A percentile compares a stretch with the other conserved stretches of the same genome.
Conservation (phyloP, 2,888 invertebrate species). For the Cyrtodaria siliqua region DNA sequence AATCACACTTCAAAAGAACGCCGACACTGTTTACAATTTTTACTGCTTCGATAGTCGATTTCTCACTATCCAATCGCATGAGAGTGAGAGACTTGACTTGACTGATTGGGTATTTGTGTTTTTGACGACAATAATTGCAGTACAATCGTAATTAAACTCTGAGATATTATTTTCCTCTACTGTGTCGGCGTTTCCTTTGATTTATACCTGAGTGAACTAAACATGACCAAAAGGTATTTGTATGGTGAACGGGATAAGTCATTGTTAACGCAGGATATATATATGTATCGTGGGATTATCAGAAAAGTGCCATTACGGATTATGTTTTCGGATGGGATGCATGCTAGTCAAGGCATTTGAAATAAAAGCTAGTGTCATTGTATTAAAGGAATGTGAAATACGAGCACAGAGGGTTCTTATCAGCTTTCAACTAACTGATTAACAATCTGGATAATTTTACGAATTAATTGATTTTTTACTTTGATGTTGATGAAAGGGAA, state of each 20-base stretch:
- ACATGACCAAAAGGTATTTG: constrained; percentile 42
- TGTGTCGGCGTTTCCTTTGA: constrained; percentile 51
- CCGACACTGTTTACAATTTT: constrained; percentile 46
- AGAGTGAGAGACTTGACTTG: constrained; percentile 7
- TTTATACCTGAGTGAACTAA: constrained; percentile 30
- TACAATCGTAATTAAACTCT: constrained; percentile 53
- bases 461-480: constrained; percentile 46
- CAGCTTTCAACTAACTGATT: constrained; percentile 10
- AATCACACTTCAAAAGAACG: constrained; percentile 35
- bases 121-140: constrained; percentile 37
- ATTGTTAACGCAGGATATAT: constrained; percentile 27
- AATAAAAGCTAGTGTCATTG: no score
- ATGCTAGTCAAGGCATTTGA: constrained; percentile 6
- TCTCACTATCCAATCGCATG: constrained; percentile 29
- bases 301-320: constrained; percentile 15
- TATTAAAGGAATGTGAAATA: no score
- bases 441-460: constrained; percentile 32
- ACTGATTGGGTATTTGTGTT: constrained; percentile 23
- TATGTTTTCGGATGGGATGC: constrained; percentile 20
- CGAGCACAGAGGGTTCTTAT: no score
- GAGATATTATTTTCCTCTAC: constrained; percentile 46
- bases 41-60: constrained; percentile 22
- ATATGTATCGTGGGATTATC: constrained; percentile 1
- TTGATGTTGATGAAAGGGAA: constrained; percentile 32
- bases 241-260: constrained; percentile 15